phyloP scores from a whole-genome alignment of 2,113 vertebrate species.

The Tachysurus vachellii region DNA sequence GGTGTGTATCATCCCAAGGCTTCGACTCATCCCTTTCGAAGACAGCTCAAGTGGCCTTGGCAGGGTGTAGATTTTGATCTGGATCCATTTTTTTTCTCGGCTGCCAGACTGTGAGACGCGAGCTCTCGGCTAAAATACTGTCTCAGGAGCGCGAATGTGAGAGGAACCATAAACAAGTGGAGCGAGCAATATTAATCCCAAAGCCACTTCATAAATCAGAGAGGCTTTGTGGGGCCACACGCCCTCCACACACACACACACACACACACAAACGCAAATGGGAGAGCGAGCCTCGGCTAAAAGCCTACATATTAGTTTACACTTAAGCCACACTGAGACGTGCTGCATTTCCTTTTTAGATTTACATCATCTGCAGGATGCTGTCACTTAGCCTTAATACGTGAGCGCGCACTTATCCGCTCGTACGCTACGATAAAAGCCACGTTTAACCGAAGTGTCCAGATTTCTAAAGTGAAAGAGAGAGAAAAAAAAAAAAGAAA shows the following conservation, averaged over 20 bases:
- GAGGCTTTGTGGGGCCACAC: constrained; percentile 51
- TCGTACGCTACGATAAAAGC: neutral
- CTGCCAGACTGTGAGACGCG: constrained; percentile 40
- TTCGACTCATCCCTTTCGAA: constrained; percentile 57
- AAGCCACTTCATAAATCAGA: constrained; percentile 72
- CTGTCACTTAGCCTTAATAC: constrained; percentile 72
- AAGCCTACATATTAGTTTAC: constrained; percentile 65
- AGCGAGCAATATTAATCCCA: constrained; percentile 68
- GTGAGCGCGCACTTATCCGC: constrained; percentile 6
- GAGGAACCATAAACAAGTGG: constrained; percentile 67
- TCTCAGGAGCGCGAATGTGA: constrained; percentile 54
- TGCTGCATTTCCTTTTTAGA: constrained; percentile 59
- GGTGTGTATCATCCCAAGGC: constrained; percentile 60
- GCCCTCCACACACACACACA: constrained; percentile 9
- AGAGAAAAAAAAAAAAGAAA: constrained; percentile 76
- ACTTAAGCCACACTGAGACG: constrained; percentile 59
- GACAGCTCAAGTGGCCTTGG: constrained; percentile 66
- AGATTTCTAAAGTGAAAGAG: constrained; percentile 50
- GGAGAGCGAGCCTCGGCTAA: constrained; percentile 52
- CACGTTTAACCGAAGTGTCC: too few relatives aligned
- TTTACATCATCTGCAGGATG: constrained; percentile 58
- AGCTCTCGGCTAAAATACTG: constrained; percentile 62
- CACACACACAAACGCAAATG: neutral
- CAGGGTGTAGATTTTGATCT: constrained; percentile 57
- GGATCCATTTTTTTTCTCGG: constrained; percentile 35